These are phyloP conservation scores for Lota lota DNA, from an alignment of 2,113 vertebrate species.

Conservation along the genomic window DNA sequence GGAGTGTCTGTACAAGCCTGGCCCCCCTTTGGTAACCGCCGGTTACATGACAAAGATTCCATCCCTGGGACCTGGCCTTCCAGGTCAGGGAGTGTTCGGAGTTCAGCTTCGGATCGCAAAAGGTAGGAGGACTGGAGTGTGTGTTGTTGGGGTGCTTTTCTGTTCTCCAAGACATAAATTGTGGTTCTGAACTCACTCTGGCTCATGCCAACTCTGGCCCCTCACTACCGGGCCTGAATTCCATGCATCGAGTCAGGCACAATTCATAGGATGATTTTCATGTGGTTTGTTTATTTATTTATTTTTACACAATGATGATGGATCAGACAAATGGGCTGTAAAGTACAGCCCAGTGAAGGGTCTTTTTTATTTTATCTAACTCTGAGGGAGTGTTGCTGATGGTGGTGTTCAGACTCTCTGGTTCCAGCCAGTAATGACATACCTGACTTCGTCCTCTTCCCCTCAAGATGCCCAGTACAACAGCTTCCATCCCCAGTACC, in stretches of 20 bases:
- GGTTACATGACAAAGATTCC: slow-evolving; percentile 74
- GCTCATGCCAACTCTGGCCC: too few species aligned
- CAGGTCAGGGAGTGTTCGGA: slow-evolving; percentile 66
- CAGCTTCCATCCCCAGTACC: slow-evolving; percentile 72
- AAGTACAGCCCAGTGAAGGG: too few species aligned
- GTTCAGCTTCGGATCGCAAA: slow-evolving; percentile 76
- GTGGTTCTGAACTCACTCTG: too few species aligned
- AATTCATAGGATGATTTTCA: too few species aligned
- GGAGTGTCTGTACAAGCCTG: slow-evolving; percentile 69
- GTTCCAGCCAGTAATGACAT: not conserved
- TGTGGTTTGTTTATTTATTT: too few species aligned
- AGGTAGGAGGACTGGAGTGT: slow-evolving; percentile 46
- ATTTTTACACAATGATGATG: too few species aligned
- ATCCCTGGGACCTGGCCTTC: slow-evolving; percentile 58
- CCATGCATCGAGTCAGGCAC: too few species aligned
- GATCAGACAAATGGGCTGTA: too few species aligned
- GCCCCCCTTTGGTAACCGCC: slow-evolving; percentile 47
- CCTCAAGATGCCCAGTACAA: slow-evolving; percentile 62
- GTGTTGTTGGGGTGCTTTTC: not conserved
- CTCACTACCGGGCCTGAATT: too few species aligned
- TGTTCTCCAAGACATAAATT: too few species aligned
- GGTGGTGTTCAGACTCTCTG: not conserved
- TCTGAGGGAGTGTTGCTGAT: not conserved
- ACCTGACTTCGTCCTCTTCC: not conserved
- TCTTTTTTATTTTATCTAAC: not conserved